Evolutionary conservation across 1,140 invertebrate species (phyloP).

Genomic region (Scaptomyza hsui): DNA sequence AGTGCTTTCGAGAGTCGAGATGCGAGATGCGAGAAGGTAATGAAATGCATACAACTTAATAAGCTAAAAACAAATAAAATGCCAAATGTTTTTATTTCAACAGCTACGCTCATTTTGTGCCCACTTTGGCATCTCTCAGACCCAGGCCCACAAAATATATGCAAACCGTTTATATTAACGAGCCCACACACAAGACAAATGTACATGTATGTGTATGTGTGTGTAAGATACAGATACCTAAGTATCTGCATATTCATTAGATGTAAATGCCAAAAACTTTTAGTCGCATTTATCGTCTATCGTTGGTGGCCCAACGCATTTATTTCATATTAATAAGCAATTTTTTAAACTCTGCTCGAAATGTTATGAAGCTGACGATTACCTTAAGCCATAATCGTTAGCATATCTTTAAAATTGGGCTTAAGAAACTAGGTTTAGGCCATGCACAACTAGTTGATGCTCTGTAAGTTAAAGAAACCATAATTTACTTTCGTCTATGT

Average conservation of each 20-base stretch:
- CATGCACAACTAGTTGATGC: conserved; percentile 28
- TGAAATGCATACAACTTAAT: conserved; percentile 81
- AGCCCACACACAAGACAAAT: conserved; percentile 51
- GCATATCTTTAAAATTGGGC: conserved; percentile 49
- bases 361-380: conserved; percentile 73
- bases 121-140: conserved; percentile 30
- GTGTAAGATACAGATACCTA: conserved; percentile 1
- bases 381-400: conserved; percentile 49
- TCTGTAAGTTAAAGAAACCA: conserved; percentile 17
- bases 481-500: neutral
- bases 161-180: conserved; percentile 62
- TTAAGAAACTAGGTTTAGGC: conserved; percentile 26
- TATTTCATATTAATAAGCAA: conserved; percentile 80
- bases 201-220: conserved; percentile 1
- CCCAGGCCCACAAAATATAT: conserved; percentile 37
- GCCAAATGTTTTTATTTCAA: conserved; percentile 81
- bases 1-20: neutral
- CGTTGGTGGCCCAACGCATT: conserved; percentile 76
- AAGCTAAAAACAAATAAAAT: conserved; percentile 78
- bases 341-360: conserved; percentile 67
- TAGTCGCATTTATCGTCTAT: conserved; percentile 74
- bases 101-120: conserved; percentile 74
- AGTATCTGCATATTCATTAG: conserved; percentile 72
- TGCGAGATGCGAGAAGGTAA: conserved; percentile 41
- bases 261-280: conserved; percentile 73